Base-by-base conservation (phyloP, 2,797 vertebrate species). In the Cyprinella venusta region DNA sequence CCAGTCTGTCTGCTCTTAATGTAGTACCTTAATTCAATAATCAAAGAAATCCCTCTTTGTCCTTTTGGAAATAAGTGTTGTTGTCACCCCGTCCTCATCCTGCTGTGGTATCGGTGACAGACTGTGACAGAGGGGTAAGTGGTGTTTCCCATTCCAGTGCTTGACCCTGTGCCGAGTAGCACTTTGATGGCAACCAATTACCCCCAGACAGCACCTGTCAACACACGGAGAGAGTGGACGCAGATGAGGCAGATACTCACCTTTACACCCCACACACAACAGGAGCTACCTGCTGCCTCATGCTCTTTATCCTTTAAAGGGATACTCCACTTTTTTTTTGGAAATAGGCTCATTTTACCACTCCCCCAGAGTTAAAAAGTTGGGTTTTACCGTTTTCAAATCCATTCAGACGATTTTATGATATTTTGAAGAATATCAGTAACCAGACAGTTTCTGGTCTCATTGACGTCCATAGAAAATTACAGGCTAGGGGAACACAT, bases 161-260 rank as follows among this genome's bases (percentile, higher is more conserved):
- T 56, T 84, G 82, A 86, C 78, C 68, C 79, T 59, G 63, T 77
- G 64, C 79, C 79, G 82, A 87, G 82, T 50, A 75, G 69, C 79
- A 77, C 67, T 81, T 84, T 84, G 86, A 87, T 82, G 54, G 82
- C 18, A 87, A 50, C 86, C 82, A 82, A 84, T 87, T 87, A 87
- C 79, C 52, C 63, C 70, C 56, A 42, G 79, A 78, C 65, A 84
- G 74, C 72, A 81, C 82, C 86, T 84, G 86, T 87, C 86, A 87
- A 79, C 82, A 79, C 79, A 70, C 13, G 6, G 42, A 67, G 26
- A 81, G 54, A 77, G 26, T 2, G 42, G 72, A 61, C 64, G 24
- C 63, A 83, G 71, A 82, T 68, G 72, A 76, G 48, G 63, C 61
- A 45, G 72, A 76, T 61, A 61, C 50, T 83, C 52, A 83, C 74